Evolutionary conservation across 1,140 invertebrate species (phyloP).

Genomic region (Drosophila arizonae): DNA sequence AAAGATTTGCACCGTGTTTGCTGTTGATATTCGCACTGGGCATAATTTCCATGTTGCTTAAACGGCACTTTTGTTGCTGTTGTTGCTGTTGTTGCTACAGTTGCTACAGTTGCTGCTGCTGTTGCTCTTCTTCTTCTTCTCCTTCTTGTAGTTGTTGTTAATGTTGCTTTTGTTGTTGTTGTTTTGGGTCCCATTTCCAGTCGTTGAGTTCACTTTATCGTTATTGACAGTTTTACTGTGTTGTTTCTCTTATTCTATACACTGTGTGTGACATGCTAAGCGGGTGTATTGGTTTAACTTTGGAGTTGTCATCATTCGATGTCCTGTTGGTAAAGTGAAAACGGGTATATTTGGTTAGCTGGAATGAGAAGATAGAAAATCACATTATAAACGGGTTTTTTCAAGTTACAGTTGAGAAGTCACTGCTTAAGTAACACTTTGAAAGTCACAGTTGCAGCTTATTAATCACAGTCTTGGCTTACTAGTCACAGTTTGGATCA

Average conservation of each 20-base stretch:
- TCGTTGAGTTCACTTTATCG: slow-evolving; percentile 64
- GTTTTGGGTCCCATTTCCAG: slow-evolving; percentile 29
- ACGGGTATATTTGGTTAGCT: too few species aligned
- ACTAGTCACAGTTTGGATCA: too few species aligned
- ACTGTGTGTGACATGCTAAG: neutral
- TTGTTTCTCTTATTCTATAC: slow-evolving; percentile 33
- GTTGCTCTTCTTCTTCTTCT: neutral
- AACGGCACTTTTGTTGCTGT: slow-evolving; percentile 72
- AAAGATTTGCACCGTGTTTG: slow-evolving; percentile 48
- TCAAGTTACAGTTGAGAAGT: too few species aligned
- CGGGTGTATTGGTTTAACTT: neutral
- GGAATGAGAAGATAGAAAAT: too few species aligned
- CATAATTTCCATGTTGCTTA: slow-evolving; percentile 81
- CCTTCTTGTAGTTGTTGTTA: too few species aligned
- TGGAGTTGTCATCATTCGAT: too few species aligned
- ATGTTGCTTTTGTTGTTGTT: too few species aligned
- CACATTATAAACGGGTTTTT: too few species aligned
- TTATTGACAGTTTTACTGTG: slow-evolving; percentile 76
- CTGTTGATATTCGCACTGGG: slow-evolving; percentile 77
- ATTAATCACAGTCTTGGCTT: too few species aligned
- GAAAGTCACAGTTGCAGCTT: too few species aligned
- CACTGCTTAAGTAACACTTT: too few species aligned
- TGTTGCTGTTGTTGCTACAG: slow-evolving; percentile 30
- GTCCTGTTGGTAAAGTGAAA: neutral
- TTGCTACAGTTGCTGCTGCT: slow-evolving; percentile 30